phyloP scores from a whole-genome alignment of 1,140 invertebrate genomes.

The Galleria mellonella region DNA sequence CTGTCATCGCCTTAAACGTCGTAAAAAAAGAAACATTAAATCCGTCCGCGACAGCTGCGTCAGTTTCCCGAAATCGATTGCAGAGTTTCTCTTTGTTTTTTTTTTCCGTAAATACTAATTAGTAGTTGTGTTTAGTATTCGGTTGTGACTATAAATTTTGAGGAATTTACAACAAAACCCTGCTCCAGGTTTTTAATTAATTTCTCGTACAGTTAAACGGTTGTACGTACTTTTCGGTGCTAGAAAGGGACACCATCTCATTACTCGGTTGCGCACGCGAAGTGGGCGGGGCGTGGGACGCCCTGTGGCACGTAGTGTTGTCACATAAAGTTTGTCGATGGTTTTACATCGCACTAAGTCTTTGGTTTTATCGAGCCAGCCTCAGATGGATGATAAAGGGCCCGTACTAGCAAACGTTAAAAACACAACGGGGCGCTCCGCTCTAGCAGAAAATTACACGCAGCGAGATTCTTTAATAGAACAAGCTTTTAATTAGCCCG shows the following conservation, averaged over 20 bases:
- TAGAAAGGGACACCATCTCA: constrained; percentile 35
- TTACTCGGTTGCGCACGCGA: constrained; percentile 22
- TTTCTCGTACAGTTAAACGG: no score
- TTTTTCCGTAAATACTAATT: constrained; percentile 3
- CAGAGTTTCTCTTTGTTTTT: constrained; percentile 8
- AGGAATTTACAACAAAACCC: not conserved
- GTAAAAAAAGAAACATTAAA: constrained; percentile 13
- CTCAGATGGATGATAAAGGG: constrained; percentile 23
- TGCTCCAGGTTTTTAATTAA: no score
- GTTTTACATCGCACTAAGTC: constrained; percentile 20
- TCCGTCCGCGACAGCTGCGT: constrained; percentile 15
- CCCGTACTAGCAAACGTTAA: constrained; percentile 15
- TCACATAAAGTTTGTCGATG: constrained; percentile 45
- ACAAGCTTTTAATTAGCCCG: constrained; percentile 49
- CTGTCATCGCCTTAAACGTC: constrained; percentile 36
- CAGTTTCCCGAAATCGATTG: constrained; percentile 9
- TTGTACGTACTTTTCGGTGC: not conserved
- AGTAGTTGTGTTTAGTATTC: constrained; percentile 1
- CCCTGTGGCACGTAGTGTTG: constrained; percentile 33
- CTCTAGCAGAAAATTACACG: constrained; percentile 24
- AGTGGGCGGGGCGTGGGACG: constrained; percentile 30
- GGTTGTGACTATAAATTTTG: constrained; percentile 1
- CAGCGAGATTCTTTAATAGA: constrained; percentile 35
- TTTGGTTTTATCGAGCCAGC: constrained; percentile 26
- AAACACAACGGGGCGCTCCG: constrained; percentile 41